Conservation (phyloP, 2,113 vertebrate genomes). For the Leucopsar rothschildi region DNA sequence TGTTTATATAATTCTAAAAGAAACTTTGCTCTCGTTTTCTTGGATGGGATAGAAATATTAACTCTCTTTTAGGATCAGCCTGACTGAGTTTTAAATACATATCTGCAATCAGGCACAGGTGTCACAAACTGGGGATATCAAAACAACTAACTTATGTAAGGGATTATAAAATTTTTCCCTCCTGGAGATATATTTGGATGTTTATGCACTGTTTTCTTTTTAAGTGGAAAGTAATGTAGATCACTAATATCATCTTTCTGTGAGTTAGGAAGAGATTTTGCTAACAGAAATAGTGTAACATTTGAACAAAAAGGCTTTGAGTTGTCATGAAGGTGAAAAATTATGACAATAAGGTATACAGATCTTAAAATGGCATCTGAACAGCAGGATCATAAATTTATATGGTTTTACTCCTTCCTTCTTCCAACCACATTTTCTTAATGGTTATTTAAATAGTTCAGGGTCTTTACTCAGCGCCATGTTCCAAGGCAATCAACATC, state of each 20-base stretch:
- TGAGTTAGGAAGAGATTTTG: neutral
- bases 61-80: neutral
- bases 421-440: neutral
- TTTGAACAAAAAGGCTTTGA: neutral
- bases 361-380: neutral
- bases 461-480: neutral
- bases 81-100: neutral
- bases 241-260: neutral
- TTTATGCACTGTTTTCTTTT: neutral
- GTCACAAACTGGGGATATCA: neutral
- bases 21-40: neutral
- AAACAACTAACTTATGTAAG: neutral
- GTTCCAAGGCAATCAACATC: neutral
- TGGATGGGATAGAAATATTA: neutral
- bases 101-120: neutral
- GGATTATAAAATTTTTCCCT: neutral
- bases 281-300: neutral
- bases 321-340: neutral
- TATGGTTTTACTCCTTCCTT: neutral
- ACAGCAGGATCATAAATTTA: neutral
- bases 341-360: rapidly evolving
- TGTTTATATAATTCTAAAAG: neutral
- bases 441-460: neutral
- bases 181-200: neutral
- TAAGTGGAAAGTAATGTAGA: neutral